phyloP scores from a whole-genome alignment of 2,888 invertebrate species.

The Phlogophora meticulosa region DNA sequence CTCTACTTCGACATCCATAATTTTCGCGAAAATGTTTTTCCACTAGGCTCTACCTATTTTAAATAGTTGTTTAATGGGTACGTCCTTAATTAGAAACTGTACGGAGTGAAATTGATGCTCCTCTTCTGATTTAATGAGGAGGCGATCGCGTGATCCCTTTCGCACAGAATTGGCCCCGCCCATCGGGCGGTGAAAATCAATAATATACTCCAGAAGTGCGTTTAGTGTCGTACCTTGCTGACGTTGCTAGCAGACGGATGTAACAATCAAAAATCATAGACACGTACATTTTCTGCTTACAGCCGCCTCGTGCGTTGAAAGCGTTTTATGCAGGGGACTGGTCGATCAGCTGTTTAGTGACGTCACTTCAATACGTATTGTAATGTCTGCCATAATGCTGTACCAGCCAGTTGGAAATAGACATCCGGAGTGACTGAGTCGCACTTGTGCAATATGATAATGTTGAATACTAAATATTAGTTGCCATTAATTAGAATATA shows the following conservation, averaged over 20 bases:
- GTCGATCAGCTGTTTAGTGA: conserved; percentile 63
- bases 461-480: conserved; percentile 1
- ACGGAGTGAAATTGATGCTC: conserved; percentile 85
- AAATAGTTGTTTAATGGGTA: conserved; percentile 90
- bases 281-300: conserved; percentile 60
- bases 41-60: conserved; percentile 86
- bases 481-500: not conserved
- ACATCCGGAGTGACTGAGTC: conserved; percentile 24
- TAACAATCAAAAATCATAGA: conserved; percentile 68
- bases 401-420: conserved; percentile 26
- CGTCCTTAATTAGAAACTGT: conserved; percentile 90
- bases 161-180: conserved; percentile 89
- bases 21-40: conserved; percentile 86
- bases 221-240: conserved; percentile 87
- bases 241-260: conserved; percentile 79
- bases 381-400: conserved; percentile 38
- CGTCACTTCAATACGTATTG: conserved; percentile 51
- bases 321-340: conserved; percentile 45
- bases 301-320: conserved; percentile 40
- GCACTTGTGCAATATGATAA: conserved; percentile 14
- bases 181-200: conserved; percentile 90
- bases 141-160: conserved; percentile 89
- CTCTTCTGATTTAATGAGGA: conserved; percentile 89
- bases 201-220: conserved; percentile 90
- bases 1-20: conserved; percentile 79